Evolutionary conservation across 2,888 invertebrate species (phyloP).

Genomic region (Mesorhabditis belari): DNA sequence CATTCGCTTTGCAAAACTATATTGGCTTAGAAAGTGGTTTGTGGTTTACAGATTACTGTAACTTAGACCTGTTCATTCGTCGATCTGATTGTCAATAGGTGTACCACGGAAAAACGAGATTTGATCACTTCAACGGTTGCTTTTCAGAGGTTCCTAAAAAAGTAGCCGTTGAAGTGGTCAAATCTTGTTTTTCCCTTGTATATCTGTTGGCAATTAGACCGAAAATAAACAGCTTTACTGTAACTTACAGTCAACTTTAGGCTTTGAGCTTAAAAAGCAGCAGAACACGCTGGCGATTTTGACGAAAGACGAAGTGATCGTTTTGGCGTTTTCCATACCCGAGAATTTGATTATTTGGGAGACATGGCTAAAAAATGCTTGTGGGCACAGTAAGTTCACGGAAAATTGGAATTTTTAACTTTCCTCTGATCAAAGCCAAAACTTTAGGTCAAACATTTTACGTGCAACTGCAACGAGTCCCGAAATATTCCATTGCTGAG

Average conservation of each 20-base stretch:
- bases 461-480: background rate
- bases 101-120: too few relatives aligned
- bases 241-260: background rate
- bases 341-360: slow-evolving; percentile 28
- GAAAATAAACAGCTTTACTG: too few relatives aligned
- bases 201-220: too few relatives aligned
- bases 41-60: background rate
- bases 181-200: too few relatives aligned
- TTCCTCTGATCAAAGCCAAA: background rate
- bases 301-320: slow-evolving; percentile 3
- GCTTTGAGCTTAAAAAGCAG: background rate
- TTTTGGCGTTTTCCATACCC: slow-evolving; percentile 21
- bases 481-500: background rate
- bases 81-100: too few relatives aligned
- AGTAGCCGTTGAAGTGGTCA: too few relatives aligned
- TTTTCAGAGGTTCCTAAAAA: too few relatives aligned
- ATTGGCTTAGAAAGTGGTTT: background rate
- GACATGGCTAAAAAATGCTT: slow-evolving; percentile 25
- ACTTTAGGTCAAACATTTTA: background rate
- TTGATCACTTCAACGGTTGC: too few relatives aligned
- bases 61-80: too few relatives aligned
- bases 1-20: background rate
- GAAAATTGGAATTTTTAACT: background rate
- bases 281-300: background rate
- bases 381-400: slow-evolving; percentile 20